These are phyloP conservation scores for Ursus arctos DNA, from an alignment of 2,113 vertebrate species.

Conservation along the genomic window DNA sequence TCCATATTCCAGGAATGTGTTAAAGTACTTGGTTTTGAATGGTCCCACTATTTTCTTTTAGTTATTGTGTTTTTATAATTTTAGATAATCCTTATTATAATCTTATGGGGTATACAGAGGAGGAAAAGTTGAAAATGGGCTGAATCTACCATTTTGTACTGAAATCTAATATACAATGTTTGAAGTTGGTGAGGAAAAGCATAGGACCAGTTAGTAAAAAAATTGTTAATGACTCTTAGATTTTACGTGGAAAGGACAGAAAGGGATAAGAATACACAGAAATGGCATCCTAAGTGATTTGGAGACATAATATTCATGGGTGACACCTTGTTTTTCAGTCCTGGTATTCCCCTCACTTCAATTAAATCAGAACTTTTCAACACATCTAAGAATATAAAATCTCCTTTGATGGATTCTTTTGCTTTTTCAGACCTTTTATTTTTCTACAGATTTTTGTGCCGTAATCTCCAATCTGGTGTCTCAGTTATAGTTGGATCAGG, in stretches of 20 bases:
- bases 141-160: neutral
- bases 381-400: slow-evolving; percentile 17
- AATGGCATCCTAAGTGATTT: neutral
- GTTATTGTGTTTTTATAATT: slow-evolving; percentile 19
- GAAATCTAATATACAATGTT: neutral
- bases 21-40: neutral
- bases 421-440: neutral
- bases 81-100: neutral
- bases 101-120: neutral
- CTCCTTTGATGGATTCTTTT: neutral
- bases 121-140: neutral
- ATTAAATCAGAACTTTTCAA: neutral
- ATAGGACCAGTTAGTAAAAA: neutral
- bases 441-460: neutral
- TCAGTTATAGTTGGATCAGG: neutral
- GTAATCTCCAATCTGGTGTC: neutral
- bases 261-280: neutral
- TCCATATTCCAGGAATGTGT: neutral
- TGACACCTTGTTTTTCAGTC: neutral
- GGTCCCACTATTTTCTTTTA: neutral
- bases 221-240: neutral
- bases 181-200: neutral
- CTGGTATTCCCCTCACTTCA: neutral
- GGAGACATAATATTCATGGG: neutral
- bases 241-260: neutral